These are phyloP conservation scores for Stenotaenia linearis DNA, from an alignment of 2,888 invertebrate species.

Conservation along the genomic window DNA sequence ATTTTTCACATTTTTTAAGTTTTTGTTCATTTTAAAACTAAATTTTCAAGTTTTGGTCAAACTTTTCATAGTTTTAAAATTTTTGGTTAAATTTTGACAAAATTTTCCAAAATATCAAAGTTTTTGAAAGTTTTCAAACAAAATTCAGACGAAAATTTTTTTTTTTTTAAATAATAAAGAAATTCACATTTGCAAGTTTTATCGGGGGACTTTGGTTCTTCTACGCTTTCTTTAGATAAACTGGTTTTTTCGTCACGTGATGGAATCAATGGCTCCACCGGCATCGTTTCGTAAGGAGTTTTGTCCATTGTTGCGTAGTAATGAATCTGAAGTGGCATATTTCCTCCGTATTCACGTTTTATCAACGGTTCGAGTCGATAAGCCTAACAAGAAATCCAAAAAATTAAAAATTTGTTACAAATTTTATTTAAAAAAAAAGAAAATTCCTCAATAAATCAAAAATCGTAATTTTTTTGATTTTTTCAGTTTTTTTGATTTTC, in stretches of 20 bases:
- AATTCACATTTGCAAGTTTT: not conserved
- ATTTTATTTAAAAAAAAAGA: not conserved
- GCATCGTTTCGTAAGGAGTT: conserved; percentile 48
- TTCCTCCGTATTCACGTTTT: conserved; percentile 55
- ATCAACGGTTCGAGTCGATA: conserved; percentile 59
- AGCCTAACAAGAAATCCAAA: conserved; percentile 46
- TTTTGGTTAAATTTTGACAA: not conserved
- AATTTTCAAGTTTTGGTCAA: not conserved
- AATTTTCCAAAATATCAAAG: too few species aligned
- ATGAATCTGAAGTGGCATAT: conserved; percentile 57
- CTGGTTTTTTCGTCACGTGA: not conserved
- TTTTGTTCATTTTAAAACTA: not conserved
- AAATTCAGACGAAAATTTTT: not conserved
- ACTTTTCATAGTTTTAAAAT: not conserved
- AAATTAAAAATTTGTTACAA: not conserved
- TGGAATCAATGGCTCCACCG: conserved; percentile 44
- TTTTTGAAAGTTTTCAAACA: too few species aligned
- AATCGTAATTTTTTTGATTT: too few species aligned
- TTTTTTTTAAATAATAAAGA: too few species aligned
- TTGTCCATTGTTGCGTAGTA: conserved; percentile 51
- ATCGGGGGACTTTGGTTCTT: conserved; percentile 27
- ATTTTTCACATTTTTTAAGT: not conserved
- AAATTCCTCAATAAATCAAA: too few species aligned
- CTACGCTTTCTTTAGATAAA: not conserved
- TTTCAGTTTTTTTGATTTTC: too few species aligned